These are phyloP conservation scores for Caranx melampygus DNA, from an alignment of 2,113 vertebrate genomes.

Conservation along the genomic window DNA sequence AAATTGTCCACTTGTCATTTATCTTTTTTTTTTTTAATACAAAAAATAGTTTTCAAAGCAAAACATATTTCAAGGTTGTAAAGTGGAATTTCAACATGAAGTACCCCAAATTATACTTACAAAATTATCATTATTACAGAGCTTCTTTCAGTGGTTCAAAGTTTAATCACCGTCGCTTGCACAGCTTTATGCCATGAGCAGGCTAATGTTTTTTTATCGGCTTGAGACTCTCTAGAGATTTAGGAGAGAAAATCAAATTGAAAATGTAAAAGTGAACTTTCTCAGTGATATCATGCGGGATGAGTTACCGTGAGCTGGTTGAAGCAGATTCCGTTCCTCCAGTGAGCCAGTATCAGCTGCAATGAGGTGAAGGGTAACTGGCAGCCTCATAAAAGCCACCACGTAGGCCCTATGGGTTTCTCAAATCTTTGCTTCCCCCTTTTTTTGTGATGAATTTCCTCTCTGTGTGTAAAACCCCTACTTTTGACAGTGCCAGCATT, in stretches of 20 bases:
- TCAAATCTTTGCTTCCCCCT: conserved; percentile 41
- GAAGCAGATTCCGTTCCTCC: background rate
- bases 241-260: background rate
- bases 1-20: too few relatives aligned
- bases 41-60: too few relatives aligned
- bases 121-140: background rate
- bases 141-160: background rate
- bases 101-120: background rate
- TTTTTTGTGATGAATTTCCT: conserved; percentile 32
- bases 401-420: conserved; percentile 1
- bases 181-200: background rate
- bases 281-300: background rate
- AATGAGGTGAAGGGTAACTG: conserved; percentile 20
- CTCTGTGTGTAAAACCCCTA: conserved; percentile 22
- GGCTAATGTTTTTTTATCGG: background rate
- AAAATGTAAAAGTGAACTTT: background rate
- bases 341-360: conserved; percentile 8
- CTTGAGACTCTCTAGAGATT: background rate
- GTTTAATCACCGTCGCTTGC: background rate
- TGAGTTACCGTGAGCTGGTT: background rate
- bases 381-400: conserved; percentile 38
- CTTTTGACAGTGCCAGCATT: conserved; percentile 47
- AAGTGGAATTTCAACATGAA: background rate
- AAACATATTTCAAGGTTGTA: background rate
- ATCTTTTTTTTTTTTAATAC: too few relatives aligned